Conservation (phyloP, 1,140 invertebrate genomes). For the Homarus americanus region DNA sequence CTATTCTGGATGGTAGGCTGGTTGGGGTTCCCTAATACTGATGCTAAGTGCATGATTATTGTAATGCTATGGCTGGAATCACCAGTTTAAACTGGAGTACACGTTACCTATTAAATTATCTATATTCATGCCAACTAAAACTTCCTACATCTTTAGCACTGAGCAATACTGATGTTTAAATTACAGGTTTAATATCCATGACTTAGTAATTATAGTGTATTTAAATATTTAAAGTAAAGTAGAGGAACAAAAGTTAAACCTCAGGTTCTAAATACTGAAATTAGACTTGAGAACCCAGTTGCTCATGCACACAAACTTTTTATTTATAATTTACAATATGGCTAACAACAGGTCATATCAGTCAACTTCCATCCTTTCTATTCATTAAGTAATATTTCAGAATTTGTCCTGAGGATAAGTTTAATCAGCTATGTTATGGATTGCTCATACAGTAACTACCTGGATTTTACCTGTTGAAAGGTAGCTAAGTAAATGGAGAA, state of each 20-base stretch:
- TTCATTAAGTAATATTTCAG: not conserved
- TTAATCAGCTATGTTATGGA: not conserved
- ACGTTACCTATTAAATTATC: not conserved
- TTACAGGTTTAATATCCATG: conserved; percentile 1
- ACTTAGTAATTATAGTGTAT: not conserved
- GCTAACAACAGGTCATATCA: not conserved
- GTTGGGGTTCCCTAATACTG: not conserved
- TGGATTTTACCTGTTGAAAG: not conserved
- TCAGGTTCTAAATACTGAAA: not conserved
- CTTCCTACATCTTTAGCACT: conserved; percentile 3
- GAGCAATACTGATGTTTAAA: not conserved
- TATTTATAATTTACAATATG: not conserved
- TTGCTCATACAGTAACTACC: conserved; percentile 10
- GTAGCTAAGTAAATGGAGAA: conserved; percentile 7
- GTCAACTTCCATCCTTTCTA: not conserved
- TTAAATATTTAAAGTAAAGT: no score
- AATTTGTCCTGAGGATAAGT: not conserved
- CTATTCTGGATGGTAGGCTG: not conserved
- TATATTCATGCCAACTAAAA: conserved; percentile 1
- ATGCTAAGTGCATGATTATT: not conserved
- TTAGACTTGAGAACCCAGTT: not conserved
- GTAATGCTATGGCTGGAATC: conserved; percentile 14
- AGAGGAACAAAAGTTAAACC: not conserved
- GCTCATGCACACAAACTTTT: not conserved
- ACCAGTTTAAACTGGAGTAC: not conserved